A percentile compares a stretch with the other conserved stretches of the same genome.
Conservation (phyloP, 2,888 invertebrate genomes). For the Branchellion lobata region DNA sequence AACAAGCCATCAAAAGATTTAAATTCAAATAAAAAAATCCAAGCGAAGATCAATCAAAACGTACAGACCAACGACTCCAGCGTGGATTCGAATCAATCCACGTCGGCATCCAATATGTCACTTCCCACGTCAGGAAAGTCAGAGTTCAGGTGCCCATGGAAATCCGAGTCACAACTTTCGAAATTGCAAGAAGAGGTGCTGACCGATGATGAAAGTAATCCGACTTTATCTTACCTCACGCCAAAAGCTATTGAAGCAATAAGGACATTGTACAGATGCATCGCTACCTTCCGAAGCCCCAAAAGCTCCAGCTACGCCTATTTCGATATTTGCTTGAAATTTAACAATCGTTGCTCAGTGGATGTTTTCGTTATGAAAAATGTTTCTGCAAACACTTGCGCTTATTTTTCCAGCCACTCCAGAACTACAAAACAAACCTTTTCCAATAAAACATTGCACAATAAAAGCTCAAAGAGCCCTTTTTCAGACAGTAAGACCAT, state of each 20-base stretch:
- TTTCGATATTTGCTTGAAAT: conserved; percentile 52
- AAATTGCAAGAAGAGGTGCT: not conserved
- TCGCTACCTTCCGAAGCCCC: conserved; percentile 36
- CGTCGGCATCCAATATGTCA: not conserved
- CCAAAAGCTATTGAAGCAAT: conserved; percentile 31
- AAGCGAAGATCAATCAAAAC: too few relatives aligned
- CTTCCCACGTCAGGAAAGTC: not conserved
- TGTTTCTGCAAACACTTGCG: not conserved
- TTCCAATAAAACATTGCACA: not conserved
- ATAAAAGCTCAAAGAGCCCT: too few relatives aligned
- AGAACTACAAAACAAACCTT: not conserved
- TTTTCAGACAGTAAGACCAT: too few relatives aligned
- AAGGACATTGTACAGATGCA: conserved; percentile 25
- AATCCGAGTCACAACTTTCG: not conserved
- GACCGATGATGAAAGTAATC: not conserved
- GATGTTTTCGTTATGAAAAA: conserved; percentile 49
- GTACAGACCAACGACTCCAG: too few relatives aligned
- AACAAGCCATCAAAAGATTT: not conserved
- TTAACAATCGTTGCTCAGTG: conserved; percentile 51
- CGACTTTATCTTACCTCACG: not conserved
- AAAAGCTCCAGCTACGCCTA: conserved; percentile 44
- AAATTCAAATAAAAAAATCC: not conserved
- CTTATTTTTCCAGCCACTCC: not conserved
- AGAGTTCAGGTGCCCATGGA: not conserved
- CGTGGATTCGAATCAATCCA: too few relatives aligned